Percentiles rank a stretch among this genome's conserved stretches.
Evolutionary conservation across 2,113 vertebrate genomes (phyloP).

Genomic region (Heliornis fulica): DNA sequence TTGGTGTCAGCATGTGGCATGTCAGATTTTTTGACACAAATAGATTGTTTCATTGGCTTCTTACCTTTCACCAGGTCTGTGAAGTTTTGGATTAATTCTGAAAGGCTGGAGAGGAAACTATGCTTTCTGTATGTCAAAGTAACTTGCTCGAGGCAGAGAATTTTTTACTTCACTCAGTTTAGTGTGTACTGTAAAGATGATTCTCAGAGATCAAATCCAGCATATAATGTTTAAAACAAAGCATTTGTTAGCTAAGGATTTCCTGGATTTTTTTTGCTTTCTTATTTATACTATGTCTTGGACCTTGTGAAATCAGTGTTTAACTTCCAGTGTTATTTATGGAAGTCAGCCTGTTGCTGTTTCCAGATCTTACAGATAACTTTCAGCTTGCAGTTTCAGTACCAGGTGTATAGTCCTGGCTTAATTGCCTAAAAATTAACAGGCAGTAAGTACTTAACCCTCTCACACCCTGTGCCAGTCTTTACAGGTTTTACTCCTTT

Average conservation of each 20-base stretch:
- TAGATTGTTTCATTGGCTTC: not conserved
- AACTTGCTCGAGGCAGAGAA: not conserved
- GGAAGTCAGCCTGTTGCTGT: slow-evolving; percentile 46
- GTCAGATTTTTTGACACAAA: not conserved
- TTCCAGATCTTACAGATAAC: slow-evolving; percentile 44
- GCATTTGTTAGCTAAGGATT: slow-evolving; percentile 44
- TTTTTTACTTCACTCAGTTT: not conserved
- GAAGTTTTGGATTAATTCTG: not conserved
- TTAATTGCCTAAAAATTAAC: not conserved
- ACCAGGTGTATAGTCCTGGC: not conserved
- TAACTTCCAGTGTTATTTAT: slow-evolving; percentile 66
- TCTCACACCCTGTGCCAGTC: not conserved
- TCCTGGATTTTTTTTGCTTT: slow-evolving; percentile 61
- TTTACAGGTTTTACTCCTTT: not conserved
- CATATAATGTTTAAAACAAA: slow-evolving; percentile 56
- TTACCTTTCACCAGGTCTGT: not conserved
- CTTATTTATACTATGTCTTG: slow-evolving; percentile 53
- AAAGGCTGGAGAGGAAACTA: not conserved
- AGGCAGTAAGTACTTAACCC: not conserved
- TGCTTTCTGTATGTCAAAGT: not conserved
- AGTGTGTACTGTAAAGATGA: not conserved
- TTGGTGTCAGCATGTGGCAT: not conserved
- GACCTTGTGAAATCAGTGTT: slow-evolving; percentile 54
- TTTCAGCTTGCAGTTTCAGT: slow-evolving; percentile 35
- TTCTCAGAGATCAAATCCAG: slow-evolving; percentile 46